Evolutionary conservation across 1,140 invertebrate genomes (phyloP), one percentile per base, ranked within the genome.

Genomic region (Drosophila pruinosa): DNA sequence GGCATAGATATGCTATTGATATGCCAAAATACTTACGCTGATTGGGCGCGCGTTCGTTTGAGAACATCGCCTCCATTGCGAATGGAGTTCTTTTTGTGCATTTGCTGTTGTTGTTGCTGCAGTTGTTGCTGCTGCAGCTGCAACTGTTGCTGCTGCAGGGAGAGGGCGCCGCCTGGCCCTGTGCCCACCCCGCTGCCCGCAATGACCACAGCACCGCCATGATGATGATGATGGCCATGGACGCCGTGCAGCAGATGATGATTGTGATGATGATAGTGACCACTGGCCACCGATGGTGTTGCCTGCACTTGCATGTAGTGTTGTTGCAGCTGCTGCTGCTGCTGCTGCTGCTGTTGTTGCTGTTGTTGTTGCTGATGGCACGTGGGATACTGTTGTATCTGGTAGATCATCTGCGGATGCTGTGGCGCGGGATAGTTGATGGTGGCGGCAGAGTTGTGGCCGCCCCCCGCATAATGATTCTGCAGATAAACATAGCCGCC

Each of bases 51-150:
- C 63, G 93, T 93, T 47, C 94, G 91, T 83, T 95, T 95, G 63
- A 95, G 90, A 34, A 95, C 93, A 85, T 95, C 94, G n/a, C 94
- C 94, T 34, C 88, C 86, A 80, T 95, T 95, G 54, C 95, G 92
- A 3, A 94, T 92, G 17, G 94, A 93, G 28, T 93, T 93, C 82
- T 95, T 95, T 78, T 95, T 95, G 75, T 94, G 92, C 74, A 94
- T 92, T 54, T 91, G 91, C 72, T 94, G 93, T 58, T 57, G 75
- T 26, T 53, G 89, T 47, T 59, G 91, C 80, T 62, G 90, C 69
- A 48, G 93, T 92, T 73, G 92, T 93, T 69, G 65, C 12, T 80
- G 76, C 58, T 59, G 76, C n/a, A 53, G 78, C 21, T 48, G 90
- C 71, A 61, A 91, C 67, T 45, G 93, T 92, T 78, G 93, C 93